phyloP scores from a whole-genome alignment of 2,113 vertebrate species.

The Dromiciops gliroides region DNA sequence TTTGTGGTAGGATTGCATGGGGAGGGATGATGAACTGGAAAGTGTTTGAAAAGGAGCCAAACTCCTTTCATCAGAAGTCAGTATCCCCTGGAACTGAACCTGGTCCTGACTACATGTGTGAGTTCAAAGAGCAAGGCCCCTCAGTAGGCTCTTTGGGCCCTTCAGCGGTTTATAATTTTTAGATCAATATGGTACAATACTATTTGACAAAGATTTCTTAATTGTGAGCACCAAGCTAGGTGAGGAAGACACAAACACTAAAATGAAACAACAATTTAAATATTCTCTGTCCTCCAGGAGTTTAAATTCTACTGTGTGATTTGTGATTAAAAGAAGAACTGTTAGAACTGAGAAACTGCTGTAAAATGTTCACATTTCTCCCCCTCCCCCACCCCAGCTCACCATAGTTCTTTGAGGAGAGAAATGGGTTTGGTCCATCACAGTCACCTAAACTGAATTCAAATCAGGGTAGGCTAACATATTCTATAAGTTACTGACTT shows the following conservation, averaged over 20 bases:
- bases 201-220: background rate
- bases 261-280: background rate
- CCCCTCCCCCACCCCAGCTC: background rate
- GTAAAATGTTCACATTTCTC: conserved; percentile 8
- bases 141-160: background rate
- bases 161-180: background rate
- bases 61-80: background rate
- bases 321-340: background rate
- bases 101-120: background rate
- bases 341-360: background rate
- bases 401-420: background rate
- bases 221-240: background rate
- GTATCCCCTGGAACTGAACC: background rate
- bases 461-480: background rate
- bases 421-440: background rate
- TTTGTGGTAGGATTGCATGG: background rate
- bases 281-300: background rate
- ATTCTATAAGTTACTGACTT: conserved; percentile 36
- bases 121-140: background rate
- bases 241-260: background rate
- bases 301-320: background rate
- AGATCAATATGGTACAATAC: background rate
- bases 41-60: background rate
- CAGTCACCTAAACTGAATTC: conserved; percentile 21
- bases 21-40: background rate